Base-by-base conservation (phyloP, 2,113 vertebrate species). In the Smithornis capensis region DNA sequence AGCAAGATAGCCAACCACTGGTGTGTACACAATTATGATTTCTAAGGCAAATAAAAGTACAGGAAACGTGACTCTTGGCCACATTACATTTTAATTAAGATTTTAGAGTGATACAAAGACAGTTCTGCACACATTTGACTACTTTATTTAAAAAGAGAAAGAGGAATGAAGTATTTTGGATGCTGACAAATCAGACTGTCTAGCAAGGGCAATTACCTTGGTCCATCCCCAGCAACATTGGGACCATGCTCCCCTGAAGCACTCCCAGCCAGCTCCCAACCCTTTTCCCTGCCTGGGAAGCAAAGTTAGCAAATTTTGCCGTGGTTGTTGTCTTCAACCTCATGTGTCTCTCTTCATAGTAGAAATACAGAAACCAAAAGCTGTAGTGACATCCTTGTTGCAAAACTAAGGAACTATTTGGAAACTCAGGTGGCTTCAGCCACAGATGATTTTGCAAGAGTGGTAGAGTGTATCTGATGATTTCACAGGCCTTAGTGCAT, bases 21-120 rank as follows among this genome's bases (percentile, higher is more conserved):
- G 27, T 76, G 19, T 70, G n/a, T 80, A 69, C 24, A 50, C 10
- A 78, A 28, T 31, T 73, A 91, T 73, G n/a, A 90, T 62, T 87
- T 87, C 23, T 62, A 50, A 73, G 70, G 50, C 78, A 91, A 95
- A 85, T 85, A 69, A 33, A 87, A 78, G 47, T 76, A 75, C 69
- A 71, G 49, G 29, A 80, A 85, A 73, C 0, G 1, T 77, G 70
- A 63, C 63, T 82, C 67, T 17, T 19, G 83, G 59, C 62, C 78
- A 80, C 24, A 22, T 42, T 55, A 83, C 10, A 11, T 85, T 85
- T 90, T 77, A 75, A 52, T 63, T 65, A 89, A 90, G 50, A 70
- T 47, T 85, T 89, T 7, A 42, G 57, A 76, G 71, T 7, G 16
- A 65, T 60, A 62, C 3, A 15, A 91, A 87, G 33, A 40, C 6